phyloP scores from a whole-genome alignment of 1,140 invertebrate genomes.

The Teleogryllus occipitalis region DNA sequence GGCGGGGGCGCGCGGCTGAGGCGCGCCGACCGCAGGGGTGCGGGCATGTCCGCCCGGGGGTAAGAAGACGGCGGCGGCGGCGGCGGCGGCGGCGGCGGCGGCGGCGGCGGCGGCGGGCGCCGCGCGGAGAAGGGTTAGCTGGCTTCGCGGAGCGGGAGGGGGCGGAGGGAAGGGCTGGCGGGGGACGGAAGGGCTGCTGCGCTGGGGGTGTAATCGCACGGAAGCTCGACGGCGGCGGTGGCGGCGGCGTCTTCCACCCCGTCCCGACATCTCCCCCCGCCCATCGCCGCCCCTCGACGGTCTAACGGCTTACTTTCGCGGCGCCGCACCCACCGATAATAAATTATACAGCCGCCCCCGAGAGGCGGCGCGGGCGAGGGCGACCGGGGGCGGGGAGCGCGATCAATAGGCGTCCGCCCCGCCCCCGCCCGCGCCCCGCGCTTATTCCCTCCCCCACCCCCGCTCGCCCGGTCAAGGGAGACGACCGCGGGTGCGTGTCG shows the following conservation, averaged over 20 bases:
- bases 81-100: no score
- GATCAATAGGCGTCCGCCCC: neutral
- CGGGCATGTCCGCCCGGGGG: neutral
- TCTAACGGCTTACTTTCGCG: constrained; percentile 3
- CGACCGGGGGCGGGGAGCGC: no score
- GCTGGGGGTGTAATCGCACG: neutral
- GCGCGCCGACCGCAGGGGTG: constrained; percentile 1
- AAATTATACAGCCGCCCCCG: neutral
- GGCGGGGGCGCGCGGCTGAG: neutral
- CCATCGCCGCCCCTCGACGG: neutral
- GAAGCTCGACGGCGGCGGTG: neutral
- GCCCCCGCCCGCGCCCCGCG: no score
- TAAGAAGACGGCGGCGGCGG: no score
- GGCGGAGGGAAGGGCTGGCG: neutral
- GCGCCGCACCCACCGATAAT: constrained; percentile 2
- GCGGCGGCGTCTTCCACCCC: neutral
- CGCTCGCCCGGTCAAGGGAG: no score
- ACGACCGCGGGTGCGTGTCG: no score
- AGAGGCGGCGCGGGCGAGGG: neutral
- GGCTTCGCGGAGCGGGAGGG: neutral
- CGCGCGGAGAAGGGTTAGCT: neutral
- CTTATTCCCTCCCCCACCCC: neutral
- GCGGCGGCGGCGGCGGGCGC: no score
- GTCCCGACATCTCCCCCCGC: neutral
- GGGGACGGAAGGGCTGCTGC: neutral